Conservation (phyloP, 2,888 invertebrate genomes). For the Pelosia muscerda region DNA sequence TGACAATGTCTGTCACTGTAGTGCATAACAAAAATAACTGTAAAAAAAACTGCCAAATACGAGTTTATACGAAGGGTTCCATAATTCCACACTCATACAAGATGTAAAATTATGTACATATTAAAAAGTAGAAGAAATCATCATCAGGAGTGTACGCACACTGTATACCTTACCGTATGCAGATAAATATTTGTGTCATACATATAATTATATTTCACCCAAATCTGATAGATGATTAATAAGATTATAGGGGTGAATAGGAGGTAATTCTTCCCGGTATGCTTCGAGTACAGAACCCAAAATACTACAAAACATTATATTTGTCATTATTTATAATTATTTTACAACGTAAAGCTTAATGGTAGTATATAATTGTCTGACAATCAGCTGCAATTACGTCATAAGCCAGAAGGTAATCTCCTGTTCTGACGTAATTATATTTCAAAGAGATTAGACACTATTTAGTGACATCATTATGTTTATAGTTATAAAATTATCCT, state of each 20-base stretch:
- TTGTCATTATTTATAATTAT: conserved; percentile 46
- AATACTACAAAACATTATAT: conserved; percentile 5
- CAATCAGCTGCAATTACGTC: conserved; percentile 48
- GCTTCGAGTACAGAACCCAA: neutral
- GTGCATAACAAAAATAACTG: conserved; percentile 9
- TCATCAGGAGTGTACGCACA: too few species aligned
- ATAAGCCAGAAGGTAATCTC: conserved; percentile 43
- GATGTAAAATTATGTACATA: too few species aligned
- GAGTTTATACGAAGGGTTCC: neutral
- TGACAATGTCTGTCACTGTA: neutral
- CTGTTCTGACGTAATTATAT: conserved; percentile 35
- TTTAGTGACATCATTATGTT: conserved; percentile 42
- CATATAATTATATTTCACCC: too few species aligned
- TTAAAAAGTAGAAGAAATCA: too few species aligned
- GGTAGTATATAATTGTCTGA: conserved; percentile 51
- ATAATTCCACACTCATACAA: too few species aligned
- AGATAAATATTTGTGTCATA: too few species aligned
- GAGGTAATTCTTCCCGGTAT: neutral
- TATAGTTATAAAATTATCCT: too few species aligned
- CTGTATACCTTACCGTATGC: too few species aligned
- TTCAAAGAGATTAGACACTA: conserved; percentile 26
- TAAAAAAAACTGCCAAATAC: neutral
- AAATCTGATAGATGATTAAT: too few species aligned
- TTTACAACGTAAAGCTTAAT: conserved; percentile 52
- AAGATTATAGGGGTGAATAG: neutral